phyloP scores from a whole-genome alignment of 2,888 invertebrate genomes.

The Dynastes grantii region DNA sequence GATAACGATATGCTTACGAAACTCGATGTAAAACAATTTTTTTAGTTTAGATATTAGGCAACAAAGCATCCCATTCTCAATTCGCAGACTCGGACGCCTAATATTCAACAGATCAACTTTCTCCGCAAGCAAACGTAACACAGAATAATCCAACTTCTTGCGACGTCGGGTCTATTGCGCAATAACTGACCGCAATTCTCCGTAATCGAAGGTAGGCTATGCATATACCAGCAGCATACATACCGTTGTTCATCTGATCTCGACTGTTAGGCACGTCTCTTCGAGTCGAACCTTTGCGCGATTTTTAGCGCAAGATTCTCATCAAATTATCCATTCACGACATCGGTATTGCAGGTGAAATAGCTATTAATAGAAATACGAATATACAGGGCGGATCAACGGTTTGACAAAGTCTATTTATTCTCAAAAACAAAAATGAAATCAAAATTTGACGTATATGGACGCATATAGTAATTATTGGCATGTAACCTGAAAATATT shows the following conservation, averaged over 20 bases:
- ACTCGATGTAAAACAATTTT: too few relatives aligned
- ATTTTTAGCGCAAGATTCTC: conserved; percentile 15
- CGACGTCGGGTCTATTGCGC: conserved; percentile 19
- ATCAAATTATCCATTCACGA: not conserved
- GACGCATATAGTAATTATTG: too few relatives aligned
- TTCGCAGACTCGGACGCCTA: conserved; percentile 1
- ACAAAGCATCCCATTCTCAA: not conserved
- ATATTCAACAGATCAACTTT: conserved; percentile 43
- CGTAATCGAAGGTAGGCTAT: conserved; percentile 13
- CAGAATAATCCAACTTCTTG: conserved; percentile 9
- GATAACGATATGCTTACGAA: too few relatives aligned
- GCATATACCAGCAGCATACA: not conserved
- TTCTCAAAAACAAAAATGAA: too few relatives aligned
- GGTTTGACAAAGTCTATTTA: too few relatives aligned
- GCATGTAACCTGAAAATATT: too few relatives aligned
- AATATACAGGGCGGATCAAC: too few relatives aligned
- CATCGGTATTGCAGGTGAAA: too few relatives aligned
- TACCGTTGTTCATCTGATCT: conserved; percentile 15
- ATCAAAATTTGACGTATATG: too few relatives aligned
- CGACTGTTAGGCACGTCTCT: conserved; percentile 15
- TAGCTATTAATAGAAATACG: too few relatives aligned
- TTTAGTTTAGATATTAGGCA: not conserved
- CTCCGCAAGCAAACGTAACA: conserved; percentile 34
- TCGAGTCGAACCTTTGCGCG: not conserved
- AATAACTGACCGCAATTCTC: conserved; percentile 37